Conservation (phyloP, 2,113 vertebrate species). For the Lipophrys pholis region DNA sequence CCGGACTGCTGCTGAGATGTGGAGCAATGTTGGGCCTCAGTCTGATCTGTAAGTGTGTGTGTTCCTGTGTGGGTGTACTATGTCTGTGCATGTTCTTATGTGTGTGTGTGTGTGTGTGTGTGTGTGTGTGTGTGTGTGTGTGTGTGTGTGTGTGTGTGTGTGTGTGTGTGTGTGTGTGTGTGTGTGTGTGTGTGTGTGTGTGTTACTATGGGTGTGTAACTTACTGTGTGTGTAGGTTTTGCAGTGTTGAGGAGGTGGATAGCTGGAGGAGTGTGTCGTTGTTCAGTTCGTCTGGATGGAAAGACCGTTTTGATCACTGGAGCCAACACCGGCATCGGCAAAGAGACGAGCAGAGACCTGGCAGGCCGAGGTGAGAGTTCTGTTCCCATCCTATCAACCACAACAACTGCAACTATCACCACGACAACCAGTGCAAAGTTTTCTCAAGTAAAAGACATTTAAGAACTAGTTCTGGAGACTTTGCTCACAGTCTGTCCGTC, state of each 20-base stretch:
- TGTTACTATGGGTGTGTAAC: not conserved
- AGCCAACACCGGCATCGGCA: constrained; percentile 84
- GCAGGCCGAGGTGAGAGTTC: constrained; percentile 75
- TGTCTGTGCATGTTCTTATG: not conserved
- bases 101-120: too few relatives aligned
- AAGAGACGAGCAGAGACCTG: constrained; percentile 81
- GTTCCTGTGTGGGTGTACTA: not conserved
- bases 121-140: too few relatives aligned
- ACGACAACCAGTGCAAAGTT: too few relatives aligned
- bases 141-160: constrained; percentile 14
- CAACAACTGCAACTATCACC: not conserved
- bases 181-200: not conserved
- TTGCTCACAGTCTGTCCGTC: too few relatives aligned
- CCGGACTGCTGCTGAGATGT: constrained; percentile 24
- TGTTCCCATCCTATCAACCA: not conserved
- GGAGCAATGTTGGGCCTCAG: constrained; percentile 64
- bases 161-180: constrained; percentile 3
- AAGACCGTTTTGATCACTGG: constrained; percentile 83
- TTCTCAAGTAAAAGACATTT: too few relatives aligned
- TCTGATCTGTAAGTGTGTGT: constrained; percentile 66
- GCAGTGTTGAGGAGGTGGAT: constrained; percentile 74
- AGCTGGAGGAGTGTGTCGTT: constrained; percentile 75
- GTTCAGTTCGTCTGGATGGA: constrained; percentile 65
- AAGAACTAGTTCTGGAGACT: too few relatives aligned
- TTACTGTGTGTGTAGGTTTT: constrained; percentile 42